A percentile compares a stretch with the other conserved stretches of the same genome.
phyloP scores from a whole-genome alignment of 2,797 vertebrate genomes.

The Cheirogaleus major region DNA sequence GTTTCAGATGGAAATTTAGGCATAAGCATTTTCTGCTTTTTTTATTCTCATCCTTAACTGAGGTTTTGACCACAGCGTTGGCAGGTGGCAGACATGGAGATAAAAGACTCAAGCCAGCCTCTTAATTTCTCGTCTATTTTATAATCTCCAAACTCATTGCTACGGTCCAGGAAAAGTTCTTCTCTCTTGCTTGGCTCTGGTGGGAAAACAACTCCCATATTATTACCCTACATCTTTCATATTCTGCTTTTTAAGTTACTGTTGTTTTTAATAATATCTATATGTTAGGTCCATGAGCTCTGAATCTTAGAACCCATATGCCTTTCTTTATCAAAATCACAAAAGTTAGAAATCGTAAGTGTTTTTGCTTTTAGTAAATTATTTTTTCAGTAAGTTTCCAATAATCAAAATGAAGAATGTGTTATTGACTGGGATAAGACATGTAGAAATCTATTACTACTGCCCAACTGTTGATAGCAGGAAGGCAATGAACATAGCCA shows the following conservation, averaged over 20 bases:
- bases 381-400: slow-evolving; percentile 5
- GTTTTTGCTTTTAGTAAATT: neutral
- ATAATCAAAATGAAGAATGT: neutral
- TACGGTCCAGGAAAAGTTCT: neutral
- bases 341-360: neutral
- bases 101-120: neutral
- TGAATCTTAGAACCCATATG: neutral
- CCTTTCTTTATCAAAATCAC: neutral
- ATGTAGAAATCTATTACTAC: neutral
- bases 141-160: neutral
- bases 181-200: neutral
- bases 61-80: neutral
- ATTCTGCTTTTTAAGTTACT: neutral
- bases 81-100: neutral
- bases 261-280: neutral
- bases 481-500: neutral
- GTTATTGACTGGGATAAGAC: neutral
- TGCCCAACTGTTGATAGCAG: neutral
- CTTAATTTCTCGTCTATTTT: neutral
- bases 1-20: neutral
- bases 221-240: neutral
- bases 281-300: neutral
- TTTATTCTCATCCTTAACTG: neutral
- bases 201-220: neutral
- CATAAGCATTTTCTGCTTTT: neutral